Percentiles rank a stretch among this genome's conserved stretches.
phyloP scores from a whole-genome alignment of 2,797 vertebrate species.

The Poeciliopsis paucimaculata region DNA sequence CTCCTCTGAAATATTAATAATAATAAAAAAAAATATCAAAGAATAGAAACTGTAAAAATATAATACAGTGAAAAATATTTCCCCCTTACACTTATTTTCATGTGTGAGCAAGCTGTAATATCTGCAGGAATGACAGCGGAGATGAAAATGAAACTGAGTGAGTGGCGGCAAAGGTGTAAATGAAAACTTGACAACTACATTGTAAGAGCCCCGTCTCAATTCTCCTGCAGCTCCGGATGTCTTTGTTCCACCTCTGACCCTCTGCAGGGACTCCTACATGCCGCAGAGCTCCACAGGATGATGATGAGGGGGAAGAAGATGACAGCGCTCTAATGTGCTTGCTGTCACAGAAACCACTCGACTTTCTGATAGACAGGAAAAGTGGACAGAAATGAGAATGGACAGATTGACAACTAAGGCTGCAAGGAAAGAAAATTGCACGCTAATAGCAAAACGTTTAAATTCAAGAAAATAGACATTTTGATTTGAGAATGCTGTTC shows the following conservation, averaged over 20 bases:
- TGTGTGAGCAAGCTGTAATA: background rate
- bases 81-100: conserved; percentile 36
- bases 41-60: conserved; percentile 6
- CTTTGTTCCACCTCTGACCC: conserved; percentile 47
- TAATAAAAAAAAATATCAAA: conserved; percentile 14
- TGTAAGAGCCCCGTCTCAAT: conserved; percentile 21
- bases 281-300: conserved; percentile 15
- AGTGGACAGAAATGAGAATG: conserved; percentile 24
- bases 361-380: conserved; percentile 16
- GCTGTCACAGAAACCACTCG: conserved; percentile 19
- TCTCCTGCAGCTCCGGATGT: conserved; percentile 37
- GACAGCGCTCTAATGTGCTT: conserved; percentile 27
- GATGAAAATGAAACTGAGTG: conserved; percentile 42
- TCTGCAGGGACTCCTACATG: conserved; percentile 21
- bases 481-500: background rate
- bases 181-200: conserved; percentile 50
- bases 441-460: background rate
- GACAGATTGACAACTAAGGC: conserved; percentile 11
- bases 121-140: conserved; percentile 26
- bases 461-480: conserved; percentile 22
- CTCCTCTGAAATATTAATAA: background rate
- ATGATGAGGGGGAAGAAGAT: conserved; percentile 26
- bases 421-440: background rate
- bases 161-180: conserved; percentile 56
- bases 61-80: conserved; percentile 25